Conservation (phyloP, 2,113 vertebrate genomes). For the Pluvialis apricaria region DNA sequence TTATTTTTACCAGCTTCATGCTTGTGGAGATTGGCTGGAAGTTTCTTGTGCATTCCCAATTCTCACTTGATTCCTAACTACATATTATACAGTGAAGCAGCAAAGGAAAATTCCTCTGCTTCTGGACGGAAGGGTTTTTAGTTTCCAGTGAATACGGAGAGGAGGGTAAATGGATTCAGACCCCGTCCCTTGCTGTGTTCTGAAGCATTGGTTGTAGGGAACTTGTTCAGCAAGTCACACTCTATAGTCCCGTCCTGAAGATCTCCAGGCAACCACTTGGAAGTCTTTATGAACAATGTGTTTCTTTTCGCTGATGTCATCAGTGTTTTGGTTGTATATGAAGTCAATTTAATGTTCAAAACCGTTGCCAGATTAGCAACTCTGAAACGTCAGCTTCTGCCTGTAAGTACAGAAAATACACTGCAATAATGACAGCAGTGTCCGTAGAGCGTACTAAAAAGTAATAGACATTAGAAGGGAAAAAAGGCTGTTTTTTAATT, state of each 20-base stretch:
- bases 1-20: neutral
- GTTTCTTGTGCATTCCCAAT: neutral
- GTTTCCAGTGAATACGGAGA: neutral
- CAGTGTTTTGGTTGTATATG: neutral
- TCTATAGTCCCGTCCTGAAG: neutral
- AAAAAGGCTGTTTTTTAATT: neutral
- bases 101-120: neutral
- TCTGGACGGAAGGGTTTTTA: neutral
- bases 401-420: neutral
- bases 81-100: neutral
- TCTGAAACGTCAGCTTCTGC: neutral
- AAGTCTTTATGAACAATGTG: neutral
- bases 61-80: neutral
- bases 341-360: neutral
- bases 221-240: neutral
- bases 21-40: neutral
- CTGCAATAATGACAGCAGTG: neutral
- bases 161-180: neutral
- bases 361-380: neutral
- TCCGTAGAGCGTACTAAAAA: neutral
- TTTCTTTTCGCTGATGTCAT: neutral
- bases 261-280: neutral
- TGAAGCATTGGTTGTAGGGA: neutral
- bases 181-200: neutral
- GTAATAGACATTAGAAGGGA: neutral